Conservation (phyloP, 1,140 invertebrate genomes). For the Druon quercuslanigerum region DNA sequence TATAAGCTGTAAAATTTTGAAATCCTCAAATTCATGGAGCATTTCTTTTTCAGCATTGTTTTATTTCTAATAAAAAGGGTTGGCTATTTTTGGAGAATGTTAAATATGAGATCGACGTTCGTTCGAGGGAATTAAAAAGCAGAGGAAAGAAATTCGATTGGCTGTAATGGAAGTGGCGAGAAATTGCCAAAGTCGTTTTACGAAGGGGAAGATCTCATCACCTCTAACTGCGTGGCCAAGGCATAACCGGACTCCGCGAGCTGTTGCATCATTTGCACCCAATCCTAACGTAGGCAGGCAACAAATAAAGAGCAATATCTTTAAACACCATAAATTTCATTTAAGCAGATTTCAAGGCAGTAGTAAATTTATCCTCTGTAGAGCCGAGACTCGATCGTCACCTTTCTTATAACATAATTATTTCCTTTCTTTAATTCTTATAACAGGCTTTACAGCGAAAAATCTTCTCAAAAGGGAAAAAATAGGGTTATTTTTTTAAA, state of each 20-base stretch:
- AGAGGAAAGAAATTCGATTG: conserved; percentile 40
- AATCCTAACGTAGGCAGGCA: conserved; percentile 80
- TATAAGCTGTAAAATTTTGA: too few relatives aligned
- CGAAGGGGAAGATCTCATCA: conserved; percentile 73
- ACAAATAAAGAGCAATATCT: conserved; percentile 70
- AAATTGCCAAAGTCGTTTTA: conserved; percentile 52
- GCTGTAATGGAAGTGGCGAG: conserved; percentile 47
- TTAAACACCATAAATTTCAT: conserved; percentile 53
- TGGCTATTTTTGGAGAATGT: not conserved
- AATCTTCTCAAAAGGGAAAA: not conserved
- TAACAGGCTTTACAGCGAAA: too few relatives aligned
- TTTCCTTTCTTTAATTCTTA: not conserved
- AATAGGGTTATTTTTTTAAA: not conserved
- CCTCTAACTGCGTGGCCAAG: conserved; percentile 86
- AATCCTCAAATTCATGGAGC: too few relatives aligned
- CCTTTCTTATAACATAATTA: not conserved
- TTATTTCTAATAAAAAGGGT: not conserved
- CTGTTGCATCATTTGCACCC: conserved; percentile 87
- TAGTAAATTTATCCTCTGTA: not conserved
- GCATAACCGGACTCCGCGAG: conserved; percentile 85
- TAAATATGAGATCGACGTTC: conserved; percentile 22
- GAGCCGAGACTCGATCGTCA: not conserved
- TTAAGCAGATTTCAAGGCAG: conserved; percentile 17
- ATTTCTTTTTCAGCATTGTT: too few relatives aligned
- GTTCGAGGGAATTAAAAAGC: conserved; percentile 45